Conservation (phyloP, 2,797 vertebrate species). For the Pteropus rufus region DNA sequence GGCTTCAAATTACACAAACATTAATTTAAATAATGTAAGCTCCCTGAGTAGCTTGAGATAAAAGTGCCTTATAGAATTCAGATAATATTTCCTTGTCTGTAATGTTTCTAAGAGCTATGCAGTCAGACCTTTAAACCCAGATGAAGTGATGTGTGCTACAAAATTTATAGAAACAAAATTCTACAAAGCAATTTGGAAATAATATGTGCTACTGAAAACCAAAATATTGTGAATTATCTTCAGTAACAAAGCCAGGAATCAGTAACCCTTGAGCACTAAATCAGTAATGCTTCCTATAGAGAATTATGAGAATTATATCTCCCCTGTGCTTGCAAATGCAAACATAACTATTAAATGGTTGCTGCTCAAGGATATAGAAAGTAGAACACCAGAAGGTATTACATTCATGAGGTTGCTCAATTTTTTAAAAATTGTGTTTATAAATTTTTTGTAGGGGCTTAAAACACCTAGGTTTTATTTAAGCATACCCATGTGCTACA, state of each 20-base stretch:
- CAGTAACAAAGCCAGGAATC: background rate
- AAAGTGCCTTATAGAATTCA: constrained; percentile 21
- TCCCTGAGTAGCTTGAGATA: background rate
- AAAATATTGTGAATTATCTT: background rate
- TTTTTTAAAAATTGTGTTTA: background rate
- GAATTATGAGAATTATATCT: background rate
- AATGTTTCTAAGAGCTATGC: background rate
- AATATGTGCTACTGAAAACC: background rate
- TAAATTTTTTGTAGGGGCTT: background rate
- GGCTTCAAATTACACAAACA: background rate
- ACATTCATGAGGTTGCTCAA: background rate
- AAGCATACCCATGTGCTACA: background rate
- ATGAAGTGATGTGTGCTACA: background rate
- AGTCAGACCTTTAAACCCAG: background rate
- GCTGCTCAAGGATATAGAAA: background rate
- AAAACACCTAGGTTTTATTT: background rate
- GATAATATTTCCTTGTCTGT: background rate
- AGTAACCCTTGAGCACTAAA: background rate
- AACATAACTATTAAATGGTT: background rate
- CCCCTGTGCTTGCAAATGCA: background rate
- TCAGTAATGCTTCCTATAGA: background rate
- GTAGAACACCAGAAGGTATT: background rate
- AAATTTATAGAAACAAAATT: background rate
- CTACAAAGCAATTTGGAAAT: background rate
- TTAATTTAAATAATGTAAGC: constrained; percentile 6